Base-by-base conservation (phyloP, 2,113 vertebrate genomes). In the Trematocara variabile region DNA sequence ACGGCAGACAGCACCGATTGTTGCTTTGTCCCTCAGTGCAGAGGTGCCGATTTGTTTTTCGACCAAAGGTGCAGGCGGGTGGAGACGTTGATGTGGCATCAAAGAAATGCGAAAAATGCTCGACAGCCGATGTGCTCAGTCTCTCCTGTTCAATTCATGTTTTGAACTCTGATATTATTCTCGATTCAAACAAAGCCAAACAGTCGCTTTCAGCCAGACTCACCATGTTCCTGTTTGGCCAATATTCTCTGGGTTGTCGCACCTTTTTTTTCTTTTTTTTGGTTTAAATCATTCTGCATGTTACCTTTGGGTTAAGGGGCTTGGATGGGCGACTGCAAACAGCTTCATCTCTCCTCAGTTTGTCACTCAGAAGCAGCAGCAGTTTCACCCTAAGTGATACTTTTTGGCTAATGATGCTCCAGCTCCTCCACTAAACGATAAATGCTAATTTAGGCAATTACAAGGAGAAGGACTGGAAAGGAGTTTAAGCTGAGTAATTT, bases 361-460 rank as follows among this genome's bases (percentile, higher is more conserved):
- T 73, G 68, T 73, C 68, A 48, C 22, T 30, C 70, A 50, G 44
- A 75, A 75, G 44, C 70, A 75, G 70, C 44, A 12, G 13, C 73
- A 63, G 41, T 83, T 79, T 58, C 6, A 77, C 81, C 79, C 77
- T 52, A 50, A 89, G 34, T 77, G 63, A 77, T 75, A 73, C 28
- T 90, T 89, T 83, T 50, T 56, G 87, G 56, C 73, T 83, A 82
- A 89, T 83, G 80, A 89, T 82, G 82, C 58, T 77, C 44, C 58
- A 28, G 85, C 75, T 16, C 52, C 60, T 82, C 85, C 8, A 41
- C 58, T 68, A 56, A 93, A 89, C 77, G 34, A 86, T 87, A 55
- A 84, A 90, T 90, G 86, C 81, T 84, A 87, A 90, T 92, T 85
- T 80, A 50, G 60, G 91, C 85, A 87, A 89, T 91, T 86, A 86